Evolutionary conservation across 2,113 vertebrate species (phyloP), one percentile per base, ranked within the genome.

Genomic region (Pseudonaja textilis): DNA sequence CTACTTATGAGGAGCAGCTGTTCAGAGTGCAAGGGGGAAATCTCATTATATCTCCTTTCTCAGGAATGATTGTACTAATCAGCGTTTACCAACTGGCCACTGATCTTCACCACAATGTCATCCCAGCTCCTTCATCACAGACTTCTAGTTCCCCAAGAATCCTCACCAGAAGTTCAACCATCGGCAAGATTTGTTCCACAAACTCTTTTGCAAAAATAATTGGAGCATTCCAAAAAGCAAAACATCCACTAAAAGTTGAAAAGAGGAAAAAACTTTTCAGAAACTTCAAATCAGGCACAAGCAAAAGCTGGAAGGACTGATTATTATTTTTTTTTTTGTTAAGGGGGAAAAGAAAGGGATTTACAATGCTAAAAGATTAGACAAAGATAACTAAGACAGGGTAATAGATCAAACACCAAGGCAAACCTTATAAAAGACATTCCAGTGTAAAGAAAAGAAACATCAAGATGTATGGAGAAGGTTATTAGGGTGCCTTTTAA

Each of bases 331-430:
- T 34, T 89, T 14, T 69, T 64, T 29, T 64, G 26, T 74, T 86
- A 34, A 39, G 50, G 55, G 54, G 47, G 86, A 16, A 50, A 29
- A 95, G 95, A 96, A 95, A 96, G 93, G 94, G 95, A 96, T 96
- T 93, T 94, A 69, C 93, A 96, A 93, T 91, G 95, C 96, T 97
- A 97, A 45, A 97, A 97, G 91, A 96, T 95, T 96, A 94, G 93
- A 96, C 96, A 97, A 97, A 97, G 94, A 96, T 95, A 95, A 97
- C 0, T 59, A 81, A 97, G 97, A 95, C 97, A 97, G 95, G 92
- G 50, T 57, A 97, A 96, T 95, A 97, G 97, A 98, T 98, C 97
- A 98, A 97, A 98, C 97, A 95, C 92, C 94, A 95, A 96, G 93
- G 92, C 42, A 95, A 94, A 93, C 95, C 96, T 98, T 96, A 97